A percentile compares a stretch with the other conserved stretches of the same genome.
Conservation (phyloP, 1,140 invertebrate species). For the Gryllus bimaculatus region DNA sequence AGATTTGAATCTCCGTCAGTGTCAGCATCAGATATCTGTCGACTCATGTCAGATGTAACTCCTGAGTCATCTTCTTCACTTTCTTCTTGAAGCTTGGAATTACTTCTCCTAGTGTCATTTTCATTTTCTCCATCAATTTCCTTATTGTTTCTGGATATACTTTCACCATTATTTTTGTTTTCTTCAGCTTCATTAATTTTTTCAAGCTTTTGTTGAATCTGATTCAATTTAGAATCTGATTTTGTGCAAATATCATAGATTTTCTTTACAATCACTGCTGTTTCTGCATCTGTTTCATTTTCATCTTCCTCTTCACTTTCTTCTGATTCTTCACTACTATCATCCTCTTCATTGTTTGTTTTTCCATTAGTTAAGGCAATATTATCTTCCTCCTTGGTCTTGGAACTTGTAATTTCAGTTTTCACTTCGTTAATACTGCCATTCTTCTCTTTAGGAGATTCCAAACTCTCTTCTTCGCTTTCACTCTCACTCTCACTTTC, state of each 20-base stretch:
- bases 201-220: not conserved
- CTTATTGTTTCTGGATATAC: not conserved
- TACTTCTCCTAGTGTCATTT: slow-evolving; percentile 24
- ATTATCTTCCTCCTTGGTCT: not conserved
- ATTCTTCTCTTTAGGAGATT: slow-evolving; percentile 25
- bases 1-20: slow-evolving; percentile 48
- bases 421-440: slow-evolving; percentile 22
- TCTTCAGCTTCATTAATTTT: not conserved
- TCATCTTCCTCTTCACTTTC: slow-evolving; percentile 28
- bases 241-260: slow-evolving; percentile 16
- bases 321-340: slow-evolving; percentile 23
- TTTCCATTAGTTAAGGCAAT: not conserved
- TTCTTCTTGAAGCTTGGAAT: slow-evolving; percentile 37
- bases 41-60: slow-evolving; percentile 57
- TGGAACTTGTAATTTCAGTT: not conserved
- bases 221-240: not conserved
- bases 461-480: slow-evolving; percentile 11
- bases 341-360: slow-evolving; percentile 20
- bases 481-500: slow-evolving; percentile 8
- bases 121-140: slow-evolving; percentile 15
- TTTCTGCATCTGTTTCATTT: slow-evolving; percentile 27
- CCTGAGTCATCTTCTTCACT: slow-evolving; percentile 61
- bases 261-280: slow-evolving; percentile 16
- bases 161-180: slow-evolving; percentile 6
- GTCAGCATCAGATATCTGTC: slow-evolving; percentile 55